phyloP scores from a whole-genome alignment of 1,140 invertebrate genomes.

The Caenorhabditis inopinata region DNA sequence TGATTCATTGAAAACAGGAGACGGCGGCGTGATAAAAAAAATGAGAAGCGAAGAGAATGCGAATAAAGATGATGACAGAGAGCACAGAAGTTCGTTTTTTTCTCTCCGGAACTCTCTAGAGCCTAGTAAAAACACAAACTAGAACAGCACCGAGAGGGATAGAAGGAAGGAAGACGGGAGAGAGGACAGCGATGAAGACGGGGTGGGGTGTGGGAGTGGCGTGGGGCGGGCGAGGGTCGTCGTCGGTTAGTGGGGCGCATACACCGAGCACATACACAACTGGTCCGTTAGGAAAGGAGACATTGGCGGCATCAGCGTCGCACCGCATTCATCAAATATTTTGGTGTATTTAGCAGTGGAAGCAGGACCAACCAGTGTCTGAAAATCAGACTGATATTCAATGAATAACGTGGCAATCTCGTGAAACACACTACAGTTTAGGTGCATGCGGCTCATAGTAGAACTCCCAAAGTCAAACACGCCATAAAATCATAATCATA shows the following conservation, averaged over 20 bases:
- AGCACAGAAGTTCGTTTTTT: conserved; percentile 27
- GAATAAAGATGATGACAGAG: not conserved
- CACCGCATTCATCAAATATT: conserved; percentile 34
- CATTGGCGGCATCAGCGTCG: conserved; percentile 13
- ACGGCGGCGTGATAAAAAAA: not conserved
- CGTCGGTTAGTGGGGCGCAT: conserved; percentile 31
- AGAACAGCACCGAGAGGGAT: conserved; percentile 31
- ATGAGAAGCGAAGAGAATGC: not conserved
- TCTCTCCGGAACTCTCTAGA: conserved; percentile 20
- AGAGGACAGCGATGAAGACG: conserved; percentile 30
- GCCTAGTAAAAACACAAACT: conserved; percentile 32
- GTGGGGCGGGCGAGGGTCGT: conserved; percentile 29
- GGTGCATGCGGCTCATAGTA: no score
- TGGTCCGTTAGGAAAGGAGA: conserved; percentile 29
- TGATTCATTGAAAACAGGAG: not conserved
- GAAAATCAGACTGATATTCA: conserved; percentile 12
- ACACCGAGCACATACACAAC: conserved; percentile 30
- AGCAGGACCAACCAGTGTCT: conserved; percentile 18
- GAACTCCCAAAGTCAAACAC: no score
- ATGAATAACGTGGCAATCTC: no score
- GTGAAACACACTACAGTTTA: no score
- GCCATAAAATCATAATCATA: no score
- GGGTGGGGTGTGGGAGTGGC: conserved; percentile 31
- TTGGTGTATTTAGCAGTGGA: conserved; percentile 26
- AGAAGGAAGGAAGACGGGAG: conserved; percentile 25